Base-by-base conservation (phyloP, 2,113 vertebrate genomes). In the Nyctibius bracteatus region DNA sequence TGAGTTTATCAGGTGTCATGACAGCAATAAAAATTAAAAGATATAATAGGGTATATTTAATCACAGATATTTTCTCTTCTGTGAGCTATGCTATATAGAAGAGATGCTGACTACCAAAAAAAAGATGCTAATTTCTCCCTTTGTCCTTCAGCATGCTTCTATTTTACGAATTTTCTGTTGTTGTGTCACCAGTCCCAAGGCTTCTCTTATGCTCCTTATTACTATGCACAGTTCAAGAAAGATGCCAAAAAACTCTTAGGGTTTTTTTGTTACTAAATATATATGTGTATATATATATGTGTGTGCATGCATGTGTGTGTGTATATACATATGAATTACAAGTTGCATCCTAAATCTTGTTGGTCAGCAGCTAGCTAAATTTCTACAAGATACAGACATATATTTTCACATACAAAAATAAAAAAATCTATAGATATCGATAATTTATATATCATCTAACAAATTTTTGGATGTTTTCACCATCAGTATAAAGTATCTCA, bases 11-110 rank as follows among this genome's bases (percentile, higher is more conserved):
- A 78, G 46, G 35, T 86, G 30, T 78, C 59, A 74, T 51, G 46
- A 74, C 37, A 81, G 43, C 37, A 75, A 74, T 66, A 92, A 91
- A 91, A 95, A 89, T 63, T 66, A 92, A 91, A 95, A 18, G 11
- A 54, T 74, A 52, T 86, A 86, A 71, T 43, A 62, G 18, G 6
- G 5, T 54, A 33, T 77, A 77, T 81, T 78, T 84, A 78, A 70
- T 78, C 51, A 58, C 31, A 49, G 37, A 30, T 73, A 86, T 78
- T 78, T 94, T 86, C 39, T 51, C 43, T 70, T 62, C 21, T 51
- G 71, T 54, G 86, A 89, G 10, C 22, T 58, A 74, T 31, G 27
- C 5, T 33, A 58, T 27, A 17, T 70, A 91, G 68, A 89, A 84
- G 46, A 95, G 81, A 70, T 43, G 49, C 16, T 67, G 51, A 78